These are phyloP conservation scores for Cremastobaeus sp. DNA, from an alignment of 2,888 invertebrate species.

Conservation along the genomic window DNA sequence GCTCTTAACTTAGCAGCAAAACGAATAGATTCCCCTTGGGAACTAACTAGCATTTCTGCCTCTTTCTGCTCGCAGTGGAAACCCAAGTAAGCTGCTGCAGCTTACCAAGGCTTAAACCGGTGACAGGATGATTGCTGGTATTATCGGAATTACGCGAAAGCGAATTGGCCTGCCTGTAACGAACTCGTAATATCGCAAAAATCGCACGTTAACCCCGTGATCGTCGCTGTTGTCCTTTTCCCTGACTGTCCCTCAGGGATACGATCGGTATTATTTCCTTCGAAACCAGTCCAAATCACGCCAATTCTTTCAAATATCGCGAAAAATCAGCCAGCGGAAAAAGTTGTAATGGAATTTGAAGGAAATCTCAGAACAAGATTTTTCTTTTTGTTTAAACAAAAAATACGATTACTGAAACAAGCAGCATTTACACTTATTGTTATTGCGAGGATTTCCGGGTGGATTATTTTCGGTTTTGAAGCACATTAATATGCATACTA, in stretches of 20 bases:
- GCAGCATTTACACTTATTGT: too few relatives aligned
- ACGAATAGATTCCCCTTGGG: slow-evolving; percentile 75
- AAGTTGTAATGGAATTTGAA: slow-evolving; percentile 40
- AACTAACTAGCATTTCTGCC: slow-evolving; percentile 65
- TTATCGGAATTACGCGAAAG: slow-evolving; percentile 74
- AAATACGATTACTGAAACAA: too few relatives aligned
- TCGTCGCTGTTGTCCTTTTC: slow-evolving; percentile 47
- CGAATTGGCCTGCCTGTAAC: slow-evolving; percentile 72
- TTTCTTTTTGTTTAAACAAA: too few relatives aligned
- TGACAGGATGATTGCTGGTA: slow-evolving; percentile 76
- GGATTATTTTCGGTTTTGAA: too few relatives aligned
- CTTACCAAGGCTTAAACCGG: slow-evolving; percentile 73
- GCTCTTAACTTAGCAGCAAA: slow-evolving; percentile 64
- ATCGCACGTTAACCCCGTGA: slow-evolving; percentile 57
- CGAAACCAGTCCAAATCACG: slow-evolving; percentile 52
- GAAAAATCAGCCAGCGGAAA: slow-evolving; percentile 44
- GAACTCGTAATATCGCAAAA: slow-evolving; percentile 67
- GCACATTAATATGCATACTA: too few relatives aligned
- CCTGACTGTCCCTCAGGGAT: slow-evolving; percentile 41
- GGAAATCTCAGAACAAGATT: slow-evolving; percentile 2
- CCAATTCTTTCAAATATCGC: slow-evolving; percentile 50
- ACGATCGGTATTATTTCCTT: slow-evolving; percentile 54
- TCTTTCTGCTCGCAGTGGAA: slow-evolving; percentile 63
- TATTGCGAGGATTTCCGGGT: too few relatives aligned
- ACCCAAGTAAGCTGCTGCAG: slow-evolving; percentile 69